Evolutionary conservation across 2,113 vertebrate species (phyloP).

Genomic region (Phrynosoma blainvillii): DNA sequence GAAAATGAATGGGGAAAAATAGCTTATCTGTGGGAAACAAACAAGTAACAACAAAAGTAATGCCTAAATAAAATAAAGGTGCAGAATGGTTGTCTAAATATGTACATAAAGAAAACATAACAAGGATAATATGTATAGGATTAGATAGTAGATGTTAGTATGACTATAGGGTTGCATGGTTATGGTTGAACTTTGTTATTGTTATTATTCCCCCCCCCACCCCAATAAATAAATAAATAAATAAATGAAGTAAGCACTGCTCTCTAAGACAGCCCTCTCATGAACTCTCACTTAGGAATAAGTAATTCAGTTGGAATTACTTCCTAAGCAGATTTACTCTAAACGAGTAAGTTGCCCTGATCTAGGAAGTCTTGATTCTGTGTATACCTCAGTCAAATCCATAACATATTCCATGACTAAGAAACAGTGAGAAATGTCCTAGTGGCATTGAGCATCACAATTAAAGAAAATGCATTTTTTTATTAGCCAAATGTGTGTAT

Average conservation of each 20-base stretch:
- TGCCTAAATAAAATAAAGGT: no score
- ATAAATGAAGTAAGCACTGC: not conserved
- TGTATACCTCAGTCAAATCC: not conserved
- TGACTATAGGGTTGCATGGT: no score
- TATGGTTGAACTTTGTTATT: no score
- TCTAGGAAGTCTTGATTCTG: not conserved
- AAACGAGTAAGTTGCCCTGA: not conserved
- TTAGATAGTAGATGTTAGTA: no score
- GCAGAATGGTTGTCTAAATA: no score
- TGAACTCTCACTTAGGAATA: not conserved
- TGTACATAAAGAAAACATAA: no score
- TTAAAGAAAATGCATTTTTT: not conserved
- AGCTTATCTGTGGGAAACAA: no score
- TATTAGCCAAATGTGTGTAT: not conserved
- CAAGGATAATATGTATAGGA: no score
- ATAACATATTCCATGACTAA: not conserved
- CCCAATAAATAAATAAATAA: no score
- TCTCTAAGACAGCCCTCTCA: slow-evolving; percentile 17
- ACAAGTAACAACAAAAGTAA: no score
- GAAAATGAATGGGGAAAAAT: no score
- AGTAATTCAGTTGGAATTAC: not conserved
- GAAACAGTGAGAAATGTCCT: not conserved
- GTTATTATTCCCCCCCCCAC: no score
- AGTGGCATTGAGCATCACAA: not conserved
- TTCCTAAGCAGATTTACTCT: not conserved